These are phyloP conservation scores for Syrphus vitripennis DNA, from an alignment of 2,888 invertebrate species.

Conservation along the genomic window DNA sequence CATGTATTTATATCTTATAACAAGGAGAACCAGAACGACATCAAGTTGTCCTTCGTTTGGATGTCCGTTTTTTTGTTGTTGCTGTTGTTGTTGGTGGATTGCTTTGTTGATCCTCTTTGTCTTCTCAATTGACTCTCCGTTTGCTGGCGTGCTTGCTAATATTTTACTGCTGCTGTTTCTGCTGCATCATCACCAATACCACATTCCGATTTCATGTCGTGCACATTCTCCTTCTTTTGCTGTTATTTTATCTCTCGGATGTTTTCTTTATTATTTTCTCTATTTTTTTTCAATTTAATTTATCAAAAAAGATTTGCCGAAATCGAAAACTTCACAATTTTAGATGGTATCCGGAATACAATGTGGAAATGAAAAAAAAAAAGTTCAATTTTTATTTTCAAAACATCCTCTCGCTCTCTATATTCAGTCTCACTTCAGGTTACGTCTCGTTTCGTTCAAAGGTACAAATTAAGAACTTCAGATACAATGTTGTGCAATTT, in stretches of 20 bases:
- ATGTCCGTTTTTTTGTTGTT: background rate
- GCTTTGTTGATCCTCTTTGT: conserved; percentile 2
- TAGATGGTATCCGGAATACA: background rate
- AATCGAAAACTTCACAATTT: conserved; percentile 54
- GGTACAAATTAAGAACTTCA: conserved; percentile 58
- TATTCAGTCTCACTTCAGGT: conserved; percentile 7
- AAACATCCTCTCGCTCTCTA: background rate
- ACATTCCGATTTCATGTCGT: conserved; percentile 54
- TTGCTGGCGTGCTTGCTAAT: conserved; percentile 1
- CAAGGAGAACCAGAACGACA: background rate
- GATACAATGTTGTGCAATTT: conserved; percentile 62
- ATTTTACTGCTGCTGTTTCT: conserved; percentile 26
- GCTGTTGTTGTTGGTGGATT: background rate
- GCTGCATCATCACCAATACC: conserved; percentile 51
- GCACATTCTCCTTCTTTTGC: conserved; percentile 49
- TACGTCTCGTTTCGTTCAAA: background rate
- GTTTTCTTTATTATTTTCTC: conserved; percentile 10
- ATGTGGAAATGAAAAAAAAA: background rate
- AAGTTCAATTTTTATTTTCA: background rate
- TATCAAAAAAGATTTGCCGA: conserved; percentile 64
- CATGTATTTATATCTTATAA: too few species aligned
- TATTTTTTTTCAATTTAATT: conserved; percentile 49
- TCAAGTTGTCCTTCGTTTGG: conserved; percentile 2
- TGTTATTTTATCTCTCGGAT: conserved; percentile 46
- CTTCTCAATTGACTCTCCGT: background rate